phyloP scores from a whole-genome alignment of 1,140 invertebrate genomes.

The Drosophila pandora region DNA sequence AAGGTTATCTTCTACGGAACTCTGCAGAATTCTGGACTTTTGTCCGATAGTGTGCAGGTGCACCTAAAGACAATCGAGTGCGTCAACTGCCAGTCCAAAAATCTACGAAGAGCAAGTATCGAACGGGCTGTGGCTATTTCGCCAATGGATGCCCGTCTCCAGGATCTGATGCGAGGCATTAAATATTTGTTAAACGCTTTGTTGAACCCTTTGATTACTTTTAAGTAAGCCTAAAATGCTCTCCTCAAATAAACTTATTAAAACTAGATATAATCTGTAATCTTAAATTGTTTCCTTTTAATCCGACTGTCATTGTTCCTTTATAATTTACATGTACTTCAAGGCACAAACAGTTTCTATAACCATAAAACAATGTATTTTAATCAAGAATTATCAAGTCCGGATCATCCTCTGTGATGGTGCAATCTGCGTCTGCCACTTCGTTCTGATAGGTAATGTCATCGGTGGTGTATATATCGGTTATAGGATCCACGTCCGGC shows the following conservation, averaged over 20 bases:
- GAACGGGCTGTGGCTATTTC: constrained; percentile 74
- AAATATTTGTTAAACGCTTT: constrained; percentile 91
- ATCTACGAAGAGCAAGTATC: constrained; percentile 84
- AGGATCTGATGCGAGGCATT: constrained; percentile 86
- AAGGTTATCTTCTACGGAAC: constrained; percentile 89
- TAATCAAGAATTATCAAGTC: not conserved
- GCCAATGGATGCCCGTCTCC: constrained; percentile 85
- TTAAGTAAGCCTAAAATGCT: constrained; percentile 85
- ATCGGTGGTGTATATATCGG: not conserved
- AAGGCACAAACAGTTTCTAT: not conserved
- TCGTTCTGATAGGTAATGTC: not conserved
- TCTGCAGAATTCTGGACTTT: constrained; percentile 82
- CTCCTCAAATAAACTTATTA: not conserved
- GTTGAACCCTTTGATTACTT: constrained; percentile 90
- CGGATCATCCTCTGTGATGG: not conserved
- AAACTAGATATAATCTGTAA: not conserved
- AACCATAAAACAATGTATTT: not conserved
- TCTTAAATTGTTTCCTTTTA: too few relatives aligned
- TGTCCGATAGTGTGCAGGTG: constrained; percentile 78
- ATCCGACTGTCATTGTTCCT: too few relatives aligned
- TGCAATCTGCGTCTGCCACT: not conserved
- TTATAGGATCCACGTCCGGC: not conserved
- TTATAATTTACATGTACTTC: too few relatives aligned
- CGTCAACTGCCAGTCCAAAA: constrained; percentile 86
- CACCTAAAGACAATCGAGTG: constrained; percentile 88